Evolutionary conservation across 2,113 vertebrate genomes (phyloP), one percentile per base, ranked within the genome.

Genomic region (Euleptes europaea): DNA sequence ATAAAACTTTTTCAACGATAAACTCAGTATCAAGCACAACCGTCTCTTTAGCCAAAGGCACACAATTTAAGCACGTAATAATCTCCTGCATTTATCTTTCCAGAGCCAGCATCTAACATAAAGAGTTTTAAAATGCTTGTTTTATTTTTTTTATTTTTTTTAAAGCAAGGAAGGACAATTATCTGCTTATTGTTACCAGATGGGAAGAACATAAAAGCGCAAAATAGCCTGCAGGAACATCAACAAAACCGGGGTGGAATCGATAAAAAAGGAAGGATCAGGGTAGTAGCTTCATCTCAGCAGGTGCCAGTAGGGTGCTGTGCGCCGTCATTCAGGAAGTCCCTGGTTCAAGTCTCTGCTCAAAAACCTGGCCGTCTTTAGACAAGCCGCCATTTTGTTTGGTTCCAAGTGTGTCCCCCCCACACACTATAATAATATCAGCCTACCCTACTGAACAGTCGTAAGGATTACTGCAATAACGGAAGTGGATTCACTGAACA

Each of bases 1-100:
- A 78, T 80, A 87, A 78, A 77, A 28, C 84, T 93, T 80, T 42
- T 90, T 80, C 69, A 82, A 88, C 76, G 87, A 91, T 57, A 88
- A 89, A 89, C 88, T 90, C 28, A 80, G 28, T 72, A 83, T 84
- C 86, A 82, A 91, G 65, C 90, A 12, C 60, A 21, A 28, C 66
- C 2, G 70, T 17, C 86, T 88, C 71, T 75, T 86, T 85, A 0
- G 0, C 88, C 88, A 89, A 90, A 92, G 82, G 83, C 85, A 38
- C 89, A 90, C 91, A 90, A 90, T 71, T 57, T 69, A 90, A 89
- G 76, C 26, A 47, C 7, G 60, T 47, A 87, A 87, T 38, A 88
- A 86, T 85, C 23, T 66, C 66, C 84, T 28, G 11, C 28, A 11
- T 80, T 88, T 90, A 88, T 90, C 78, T 90, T 86, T 89, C 73